These are phyloP conservation scores for Siniperca knerii DNA, from an alignment of 2,113 vertebrate genomes.

Conservation along the genomic window DNA sequence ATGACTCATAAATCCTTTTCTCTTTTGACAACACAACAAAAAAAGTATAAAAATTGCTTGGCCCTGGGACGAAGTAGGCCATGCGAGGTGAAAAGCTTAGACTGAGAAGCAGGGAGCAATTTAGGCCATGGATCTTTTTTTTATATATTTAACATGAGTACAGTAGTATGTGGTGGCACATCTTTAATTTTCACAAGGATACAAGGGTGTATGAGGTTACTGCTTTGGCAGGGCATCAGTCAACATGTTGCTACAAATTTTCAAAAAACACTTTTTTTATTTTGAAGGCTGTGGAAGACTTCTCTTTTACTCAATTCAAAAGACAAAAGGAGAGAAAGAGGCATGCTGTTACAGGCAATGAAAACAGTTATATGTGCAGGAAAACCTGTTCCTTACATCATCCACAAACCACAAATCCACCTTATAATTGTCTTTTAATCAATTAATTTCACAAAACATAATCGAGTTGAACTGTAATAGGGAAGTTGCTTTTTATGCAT, in stretches of 20 bases:
- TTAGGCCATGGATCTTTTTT: conserved; percentile 34
- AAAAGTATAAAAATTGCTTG: neutral
- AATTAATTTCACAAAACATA: conserved; percentile 19
- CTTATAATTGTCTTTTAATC: conserved; percentile 34
- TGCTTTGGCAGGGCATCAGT: conserved; percentile 84
- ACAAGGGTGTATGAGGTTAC: conserved; percentile 66
- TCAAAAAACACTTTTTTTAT: conserved; percentile 75
- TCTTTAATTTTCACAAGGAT: conserved; percentile 24
- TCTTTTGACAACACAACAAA: conserved; percentile 14
- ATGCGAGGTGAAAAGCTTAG: conserved; percentile 13
- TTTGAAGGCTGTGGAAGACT: conserved; percentile 85
- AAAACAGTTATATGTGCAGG: conserved; percentile 62
- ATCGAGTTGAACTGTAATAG: conserved; percentile 8
- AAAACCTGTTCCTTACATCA: conserved; percentile 71
- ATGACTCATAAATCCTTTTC: conserved; percentile 32
- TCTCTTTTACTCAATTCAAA: conserved; percentile 76
- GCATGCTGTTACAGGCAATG: conserved; percentile 86
- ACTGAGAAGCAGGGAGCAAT: conserved; percentile 5
- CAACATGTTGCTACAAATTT: conserved; percentile 85
- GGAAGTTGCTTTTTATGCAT: neutral
- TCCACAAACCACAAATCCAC: neutral
- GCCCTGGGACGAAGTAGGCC: neutral
- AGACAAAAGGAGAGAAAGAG: conserved; percentile 84
- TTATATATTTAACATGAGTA: conserved; percentile 1
- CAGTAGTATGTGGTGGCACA: conserved; percentile 1